Evolutionary conservation across 1,140 invertebrate species (phyloP).

Genomic region (Metopolophium dirhodum): DNA sequence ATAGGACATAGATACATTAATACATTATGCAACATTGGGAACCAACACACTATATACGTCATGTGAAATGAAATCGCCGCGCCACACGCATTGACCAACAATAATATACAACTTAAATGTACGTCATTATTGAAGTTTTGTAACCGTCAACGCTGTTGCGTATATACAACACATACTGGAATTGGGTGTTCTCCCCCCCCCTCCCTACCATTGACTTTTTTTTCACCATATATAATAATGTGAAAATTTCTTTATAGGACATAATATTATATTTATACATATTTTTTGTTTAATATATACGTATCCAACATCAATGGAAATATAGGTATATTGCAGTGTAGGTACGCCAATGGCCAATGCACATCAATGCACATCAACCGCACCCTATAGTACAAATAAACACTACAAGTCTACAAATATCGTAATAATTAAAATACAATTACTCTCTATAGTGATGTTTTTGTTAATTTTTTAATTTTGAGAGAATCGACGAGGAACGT

Average conservation of each 20-base stretch:
- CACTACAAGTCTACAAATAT: background rate
- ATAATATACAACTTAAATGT: constrained; percentile 6
- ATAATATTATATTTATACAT: background rate
- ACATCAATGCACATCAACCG: too few species aligned
- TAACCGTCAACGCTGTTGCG: background rate
- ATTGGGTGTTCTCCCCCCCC: background rate
- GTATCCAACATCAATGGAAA: too few species aligned
- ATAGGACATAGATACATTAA: background rate
- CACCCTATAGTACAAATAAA: background rate
- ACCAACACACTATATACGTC: background rate
- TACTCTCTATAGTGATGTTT: background rate
- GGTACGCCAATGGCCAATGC: too few species aligned
- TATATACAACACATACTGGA: background rate
- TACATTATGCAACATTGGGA: constrained; percentile 19
- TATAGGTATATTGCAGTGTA: background rate
- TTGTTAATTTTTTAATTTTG: background rate
- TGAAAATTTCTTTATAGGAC: background rate
- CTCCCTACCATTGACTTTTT: background rate
- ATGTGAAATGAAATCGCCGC: background rate
- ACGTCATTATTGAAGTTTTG: constrained; percentile 31
- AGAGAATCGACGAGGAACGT: background rate
- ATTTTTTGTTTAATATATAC: background rate
- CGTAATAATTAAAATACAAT: background rate
- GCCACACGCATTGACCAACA: background rate
- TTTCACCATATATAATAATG: background rate